Conservation (phyloP, 1,140 invertebrate species). For the Hestina assimilis region DNA sequence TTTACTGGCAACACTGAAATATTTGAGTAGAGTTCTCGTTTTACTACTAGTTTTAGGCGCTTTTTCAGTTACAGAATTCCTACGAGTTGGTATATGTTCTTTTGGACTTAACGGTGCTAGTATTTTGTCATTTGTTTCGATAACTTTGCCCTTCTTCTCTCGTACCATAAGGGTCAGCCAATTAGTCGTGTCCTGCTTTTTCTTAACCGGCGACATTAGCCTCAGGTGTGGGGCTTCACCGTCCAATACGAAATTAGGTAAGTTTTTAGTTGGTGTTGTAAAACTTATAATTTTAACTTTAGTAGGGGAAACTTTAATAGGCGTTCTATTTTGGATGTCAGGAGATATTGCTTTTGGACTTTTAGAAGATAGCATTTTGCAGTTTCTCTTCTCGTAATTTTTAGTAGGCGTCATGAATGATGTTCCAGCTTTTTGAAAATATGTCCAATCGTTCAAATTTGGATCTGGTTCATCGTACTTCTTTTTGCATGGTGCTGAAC, state of each 20-base stretch:
- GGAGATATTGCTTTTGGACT: slow-evolving; percentile 36
- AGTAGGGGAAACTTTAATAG: slow-evolving; percentile 38
- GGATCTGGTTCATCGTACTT: slow-evolving; percentile 18
- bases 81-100: slow-evolving; percentile 75
- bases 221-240: slow-evolving; percentile 86
- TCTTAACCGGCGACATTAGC: slow-evolving; percentile 83
- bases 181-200: slow-evolving; percentile 82
- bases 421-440: slow-evolving; percentile 40
- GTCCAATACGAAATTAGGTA: slow-evolving; percentile 87
- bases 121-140: slow-evolving; percentile 65
- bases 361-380: slow-evolving; percentile 44
- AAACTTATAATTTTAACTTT: slow-evolving; percentile 56
- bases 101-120: slow-evolving; percentile 80
- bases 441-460: slow-evolving; percentile 38
- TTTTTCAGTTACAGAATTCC: slow-evolving; percentile 53
- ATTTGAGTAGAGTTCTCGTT: slow-evolving; percentile 56
- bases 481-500: slow-evolving; percentile 15
- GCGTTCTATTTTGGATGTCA: slow-evolving; percentile 27
- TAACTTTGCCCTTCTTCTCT: slow-evolving; percentile 68
- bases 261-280: slow-evolving; percentile 84
- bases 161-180: slow-evolving; percentile 85
- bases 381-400: slow-evolving; percentile 49
- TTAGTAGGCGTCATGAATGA: slow-evolving; percentile 62
- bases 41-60: slow-evolving; percentile 43
- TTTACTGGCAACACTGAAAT: slow-evolving; percentile 50